phyloP scores from a whole-genome alignment of 1,140 invertebrate species.

The Spodoptera litura region DNA sequence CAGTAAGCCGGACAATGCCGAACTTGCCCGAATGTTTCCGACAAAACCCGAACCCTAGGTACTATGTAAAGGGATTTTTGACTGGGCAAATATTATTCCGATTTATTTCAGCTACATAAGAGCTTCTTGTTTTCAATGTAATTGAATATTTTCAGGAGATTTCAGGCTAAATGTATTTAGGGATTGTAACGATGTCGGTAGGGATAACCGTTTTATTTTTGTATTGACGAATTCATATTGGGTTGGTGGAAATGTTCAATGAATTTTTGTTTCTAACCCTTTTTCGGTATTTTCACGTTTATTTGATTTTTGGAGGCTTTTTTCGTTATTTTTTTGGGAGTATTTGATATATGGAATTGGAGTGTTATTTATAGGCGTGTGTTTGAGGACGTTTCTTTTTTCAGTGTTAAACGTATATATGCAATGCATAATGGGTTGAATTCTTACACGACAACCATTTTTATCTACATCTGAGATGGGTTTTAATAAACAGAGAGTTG shows the following conservation, averaged over 20 bases:
- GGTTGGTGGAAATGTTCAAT: background rate
- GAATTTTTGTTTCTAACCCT: background rate
- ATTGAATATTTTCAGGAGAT: conserved; percentile 38
- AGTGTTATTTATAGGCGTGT: too few relatives aligned
- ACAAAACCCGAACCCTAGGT: conserved; percentile 3
- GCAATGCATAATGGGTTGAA: too few relatives aligned
- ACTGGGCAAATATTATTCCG: conserved; percentile 16
- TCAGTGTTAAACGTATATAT: too few relatives aligned
- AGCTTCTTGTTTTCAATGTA: conserved; percentile 15
- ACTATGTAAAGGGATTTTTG: conserved; percentile 14
- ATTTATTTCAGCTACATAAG: conserved; percentile 8
- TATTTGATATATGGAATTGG: too few relatives aligned
- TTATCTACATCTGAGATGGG: too few relatives aligned
- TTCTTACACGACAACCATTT: too few relatives aligned
- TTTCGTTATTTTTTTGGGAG: too few relatives aligned
- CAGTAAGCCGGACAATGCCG: background rate
- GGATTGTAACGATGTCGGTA: background rate
- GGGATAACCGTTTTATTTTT: background rate
- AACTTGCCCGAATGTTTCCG: conserved; percentile 1
- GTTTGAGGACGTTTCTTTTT: too few relatives aligned
- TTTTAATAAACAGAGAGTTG: too few relatives aligned
- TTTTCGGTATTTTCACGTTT: background rate
- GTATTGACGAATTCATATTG: background rate
- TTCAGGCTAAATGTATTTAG: conserved; percentile 2
- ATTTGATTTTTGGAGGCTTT: too few relatives aligned